Percentiles rank a stretch among this genome's conserved stretches.
These are phyloP conservation scores for Camponotus floridanus DNA, from an alignment of 1,140 invertebrate species.

Conservation along the genomic window DNA sequence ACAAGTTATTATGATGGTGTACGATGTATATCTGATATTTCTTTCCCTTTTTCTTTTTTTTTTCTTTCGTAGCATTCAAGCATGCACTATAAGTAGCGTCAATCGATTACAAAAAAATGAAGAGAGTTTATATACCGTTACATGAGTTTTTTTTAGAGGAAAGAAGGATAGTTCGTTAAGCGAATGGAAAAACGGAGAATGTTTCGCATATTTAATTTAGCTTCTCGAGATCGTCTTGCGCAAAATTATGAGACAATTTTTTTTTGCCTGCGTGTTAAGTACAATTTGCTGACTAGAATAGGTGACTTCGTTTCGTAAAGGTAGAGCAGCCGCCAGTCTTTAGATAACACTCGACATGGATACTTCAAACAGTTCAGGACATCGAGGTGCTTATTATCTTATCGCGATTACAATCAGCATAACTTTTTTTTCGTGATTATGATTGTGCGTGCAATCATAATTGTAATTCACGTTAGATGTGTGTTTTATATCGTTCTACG, in stretches of 20 bases:
- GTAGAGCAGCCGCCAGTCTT: neutral
- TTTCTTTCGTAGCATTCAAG: too few species aligned
- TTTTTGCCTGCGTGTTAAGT: neutral
- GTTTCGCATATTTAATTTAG: neutral
- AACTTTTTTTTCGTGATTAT: neutral
- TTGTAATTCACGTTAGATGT: neutral
- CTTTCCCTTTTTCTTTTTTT: too few species aligned
- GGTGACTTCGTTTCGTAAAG: neutral
- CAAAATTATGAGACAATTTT: neutral
- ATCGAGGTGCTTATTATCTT: neutral
- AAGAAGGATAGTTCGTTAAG: neutral
- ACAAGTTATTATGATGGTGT: too few species aligned
- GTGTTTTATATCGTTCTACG: neutral
- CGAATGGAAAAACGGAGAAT: neutral
- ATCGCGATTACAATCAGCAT: neutral
- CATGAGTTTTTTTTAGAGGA: neutral
- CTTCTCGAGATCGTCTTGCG: neutral
- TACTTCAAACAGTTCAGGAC: neutral
- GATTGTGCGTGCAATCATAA: neutral
- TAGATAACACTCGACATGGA: neutral
- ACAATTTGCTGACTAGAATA: neutral
- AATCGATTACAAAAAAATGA: neutral
- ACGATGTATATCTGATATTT: too few species aligned
- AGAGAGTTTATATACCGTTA: neutral
- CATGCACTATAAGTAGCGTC: neutral